A percentile compares a stretch with the other conserved stretches of the same genome.
These are phyloP conservation scores for Mus minutoides DNA, from an alignment of 2,797 vertebrate species.

Conservation along the genomic window DNA sequence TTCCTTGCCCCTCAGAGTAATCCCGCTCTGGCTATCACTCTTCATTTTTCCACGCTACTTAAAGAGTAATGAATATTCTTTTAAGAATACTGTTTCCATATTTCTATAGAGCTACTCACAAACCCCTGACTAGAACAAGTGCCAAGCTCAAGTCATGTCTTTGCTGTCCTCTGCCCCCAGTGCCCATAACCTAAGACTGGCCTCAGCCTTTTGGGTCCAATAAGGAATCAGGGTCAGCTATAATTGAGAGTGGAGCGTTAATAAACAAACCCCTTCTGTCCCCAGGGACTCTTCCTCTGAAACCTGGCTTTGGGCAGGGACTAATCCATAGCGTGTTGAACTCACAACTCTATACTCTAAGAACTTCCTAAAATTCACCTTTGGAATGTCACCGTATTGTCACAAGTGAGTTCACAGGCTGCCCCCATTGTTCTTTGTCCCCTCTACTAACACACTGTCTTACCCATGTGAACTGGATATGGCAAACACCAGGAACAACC, in stretches of 20 bases:
- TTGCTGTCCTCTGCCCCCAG: slow-evolving; percentile 75
- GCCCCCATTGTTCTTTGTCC: background rate
- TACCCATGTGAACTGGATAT: background rate
- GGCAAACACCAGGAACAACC: background rate
- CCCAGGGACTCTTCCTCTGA: slow-evolving; percentile 76
- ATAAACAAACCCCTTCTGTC: slow-evolving; percentile 71
- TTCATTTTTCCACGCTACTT: slow-evolving; percentile 55
- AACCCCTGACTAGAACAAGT: slow-evolving; percentile 75
- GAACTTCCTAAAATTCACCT: slow-evolving; percentile 78
- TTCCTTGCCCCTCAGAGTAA: background rate
- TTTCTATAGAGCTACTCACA: slow-evolving; percentile 82
- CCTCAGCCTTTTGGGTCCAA: slow-evolving; percentile 70
- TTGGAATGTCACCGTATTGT: slow-evolving; percentile 73
- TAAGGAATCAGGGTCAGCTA: slow-evolving; percentile 76
- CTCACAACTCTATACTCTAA: slow-evolving; percentile 80
- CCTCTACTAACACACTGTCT: background rate
- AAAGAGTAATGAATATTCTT: slow-evolving; percentile 53
- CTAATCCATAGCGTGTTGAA: slow-evolving; percentile 78
- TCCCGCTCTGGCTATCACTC: slow-evolving; percentile 10
- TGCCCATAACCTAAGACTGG: slow-evolving; percentile 80
- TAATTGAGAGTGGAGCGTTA: slow-evolving; percentile 72
- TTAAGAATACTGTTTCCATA: background rate
- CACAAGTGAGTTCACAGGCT: background rate
- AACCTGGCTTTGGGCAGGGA: slow-evolving; percentile 83
- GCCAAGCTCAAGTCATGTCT: slow-evolving; percentile 78